Percentiles rank a stretch among this genome's conserved stretches.
phyloP scores from a whole-genome alignment of 2,797 vertebrate genomes.

The Urosaurus nigricauda region DNA sequence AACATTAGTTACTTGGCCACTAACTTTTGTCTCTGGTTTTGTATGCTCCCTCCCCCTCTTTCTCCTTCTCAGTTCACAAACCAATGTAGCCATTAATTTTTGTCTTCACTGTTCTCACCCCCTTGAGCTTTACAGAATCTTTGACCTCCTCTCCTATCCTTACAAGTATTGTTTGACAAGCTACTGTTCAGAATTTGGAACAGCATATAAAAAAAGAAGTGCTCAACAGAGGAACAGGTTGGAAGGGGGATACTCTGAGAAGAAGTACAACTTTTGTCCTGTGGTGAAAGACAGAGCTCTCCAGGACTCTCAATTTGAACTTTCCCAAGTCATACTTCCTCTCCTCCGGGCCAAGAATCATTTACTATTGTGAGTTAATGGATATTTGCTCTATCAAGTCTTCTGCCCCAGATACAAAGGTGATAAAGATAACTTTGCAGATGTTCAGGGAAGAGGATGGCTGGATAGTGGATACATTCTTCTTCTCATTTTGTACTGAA shows the following conservation, averaged over 20 bases:
- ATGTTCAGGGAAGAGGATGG: background rate
- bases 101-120: background rate
- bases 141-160: too few species aligned
- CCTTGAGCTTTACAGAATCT: background rate
- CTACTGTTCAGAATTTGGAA: background rate
- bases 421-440: background rate
- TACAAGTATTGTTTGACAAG: background rate
- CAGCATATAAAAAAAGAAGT: background rate
- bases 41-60: background rate
- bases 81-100: background rate
- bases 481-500: background rate
- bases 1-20: too few species aligned
- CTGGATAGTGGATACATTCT: too few species aligned
- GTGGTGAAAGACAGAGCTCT: background rate
- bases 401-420: background rate
- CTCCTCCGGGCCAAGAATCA: too few species aligned
- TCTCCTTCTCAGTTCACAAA: background rate
- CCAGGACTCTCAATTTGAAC: background rate
- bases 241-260: background rate
- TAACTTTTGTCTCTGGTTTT: too few species aligned
- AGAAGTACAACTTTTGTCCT: background rate
- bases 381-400: background rate
- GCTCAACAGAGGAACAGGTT: too few species aligned
- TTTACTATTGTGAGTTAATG: background rate
- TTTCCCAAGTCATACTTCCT: background rate